Conservation (phyloP, 2,888 invertebrate genomes). For the Vandiemenella viatica region DNA sequence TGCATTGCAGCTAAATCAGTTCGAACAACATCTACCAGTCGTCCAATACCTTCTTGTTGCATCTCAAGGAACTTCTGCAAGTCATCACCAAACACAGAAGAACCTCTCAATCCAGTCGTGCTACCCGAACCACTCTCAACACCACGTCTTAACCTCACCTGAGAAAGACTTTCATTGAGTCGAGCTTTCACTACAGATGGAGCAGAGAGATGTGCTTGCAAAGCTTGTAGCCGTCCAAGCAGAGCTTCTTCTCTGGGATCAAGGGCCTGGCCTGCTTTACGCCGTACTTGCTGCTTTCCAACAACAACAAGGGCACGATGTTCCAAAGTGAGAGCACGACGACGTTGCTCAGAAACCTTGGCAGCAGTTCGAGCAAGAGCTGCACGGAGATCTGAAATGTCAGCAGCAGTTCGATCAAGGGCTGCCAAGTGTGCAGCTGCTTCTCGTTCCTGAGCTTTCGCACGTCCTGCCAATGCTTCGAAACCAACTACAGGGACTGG, state of each 20-base stretch:
- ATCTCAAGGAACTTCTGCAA: neutral
- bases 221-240: constrained; percentile 71
- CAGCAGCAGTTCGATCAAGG: constrained; percentile 60
- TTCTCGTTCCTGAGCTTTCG: constrained; percentile 71
- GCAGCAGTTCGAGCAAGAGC: constrained; percentile 68
- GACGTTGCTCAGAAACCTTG: constrained; percentile 64
- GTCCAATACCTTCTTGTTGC: neutral
- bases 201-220: constrained; percentile 74
- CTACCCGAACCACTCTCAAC: neutral
- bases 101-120: neutral
- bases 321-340: constrained; percentile 63
- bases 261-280: constrained; percentile 76
- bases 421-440: constrained; percentile 68
- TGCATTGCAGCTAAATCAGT: neutral
- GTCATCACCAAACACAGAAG: neutral
- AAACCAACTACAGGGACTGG: constrained; percentile 93
- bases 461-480: constrained; percentile 47
- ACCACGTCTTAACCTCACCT: neutral
- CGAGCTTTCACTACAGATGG: constrained; percentile 40
- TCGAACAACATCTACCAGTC: neutral
- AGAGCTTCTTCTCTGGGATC: constrained; percentile 82
- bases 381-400: constrained; percentile 61
- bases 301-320: constrained; percentile 76
- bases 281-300: constrained; percentile 70
- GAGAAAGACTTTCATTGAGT: neutral